Evolutionary conservation across 2,888 invertebrate genomes (phyloP), one percentile per base, ranked within the genome.

Genomic region (Archaeoteleia sp.): DNA sequence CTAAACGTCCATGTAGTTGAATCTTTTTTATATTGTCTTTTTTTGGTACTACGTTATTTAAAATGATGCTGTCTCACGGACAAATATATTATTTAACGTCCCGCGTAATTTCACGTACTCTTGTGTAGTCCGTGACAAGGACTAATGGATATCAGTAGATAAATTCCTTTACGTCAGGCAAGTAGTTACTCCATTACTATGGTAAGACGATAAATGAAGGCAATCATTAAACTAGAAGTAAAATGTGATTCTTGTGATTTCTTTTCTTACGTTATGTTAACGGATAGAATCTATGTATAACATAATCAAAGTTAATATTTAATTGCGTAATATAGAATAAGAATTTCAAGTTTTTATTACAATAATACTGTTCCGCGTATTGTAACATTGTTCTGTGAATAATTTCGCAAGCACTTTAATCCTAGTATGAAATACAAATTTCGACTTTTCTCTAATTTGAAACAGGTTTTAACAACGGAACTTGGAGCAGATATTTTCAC

Each of bases 71-170:
- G 35, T 39, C 35, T 14, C 45, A 27, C 37, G 13, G 1, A 25
- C 25, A 32, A 42, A 34, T 17, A 32, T 37, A 45, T 58, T 58
- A 48, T 39, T 48, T 42, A 58, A 40, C 13, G 6, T 46, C 17
- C 25, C 20, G 32, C 13, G 27, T 34, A 35, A 29, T 49, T 35
- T 49, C 10, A 5, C 20, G 13, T 15, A 8, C 14, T 8, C 30
- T 51, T 60, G 17, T 37, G 32, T 30, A 10, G 17, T 45, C 15
- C 20, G 25, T 51, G 60, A 60, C 60, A 60, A 60, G 42, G 43
- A 60, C 43, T 51, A 60, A 60, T 60, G 45, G 45, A 39, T 45
- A 45, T 51, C 45, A 37, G 53, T 54, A 48, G 46, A 54, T 45
- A 54, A 62, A 62, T 39, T 54, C 25, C 34, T 48, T 54, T 54